Conservation (phyloP, 2,113 vertebrate genomes). For the Cettia cetti region DNA sequence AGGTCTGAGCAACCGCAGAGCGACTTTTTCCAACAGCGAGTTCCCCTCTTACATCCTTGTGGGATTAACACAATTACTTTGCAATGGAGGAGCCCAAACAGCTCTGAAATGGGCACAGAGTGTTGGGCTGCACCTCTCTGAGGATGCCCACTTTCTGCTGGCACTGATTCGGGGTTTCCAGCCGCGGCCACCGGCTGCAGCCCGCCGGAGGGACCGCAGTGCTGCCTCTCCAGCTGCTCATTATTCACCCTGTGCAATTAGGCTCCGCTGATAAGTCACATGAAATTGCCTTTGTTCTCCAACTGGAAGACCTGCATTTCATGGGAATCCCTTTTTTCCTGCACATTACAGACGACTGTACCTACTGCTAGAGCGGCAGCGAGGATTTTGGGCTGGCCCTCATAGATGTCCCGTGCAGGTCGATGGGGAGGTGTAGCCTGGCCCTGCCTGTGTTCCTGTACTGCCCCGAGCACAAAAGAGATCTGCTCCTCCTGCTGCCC, state of each 20-base stretch:
- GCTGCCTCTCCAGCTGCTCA: slow-evolving; percentile 32
- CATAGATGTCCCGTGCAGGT: fast-evolving
- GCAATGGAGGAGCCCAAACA: neutral
- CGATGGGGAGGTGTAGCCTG: neutral
- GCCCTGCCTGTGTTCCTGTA: neutral
- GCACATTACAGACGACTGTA: neutral
- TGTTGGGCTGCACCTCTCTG: neutral
- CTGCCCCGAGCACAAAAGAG: neutral
- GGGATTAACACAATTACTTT: neutral
- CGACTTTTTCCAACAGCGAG: neutral
- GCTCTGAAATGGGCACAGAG: neutral
- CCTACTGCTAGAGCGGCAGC: neutral
- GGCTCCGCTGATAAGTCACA: slow-evolving; percentile 16
- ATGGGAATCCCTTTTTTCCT: neutral
- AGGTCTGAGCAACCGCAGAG: neutral
- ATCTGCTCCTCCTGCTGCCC: neutral
- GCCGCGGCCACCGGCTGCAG: neutral
- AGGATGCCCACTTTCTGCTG: neutral
- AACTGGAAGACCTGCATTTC: slow-evolving; percentile 7
- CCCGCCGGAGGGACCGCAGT: neutral
- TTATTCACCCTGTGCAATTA: slow-evolving; percentile 59
- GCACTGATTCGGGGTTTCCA: neutral
- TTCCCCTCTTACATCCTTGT: neutral
- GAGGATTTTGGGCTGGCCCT: neutral
- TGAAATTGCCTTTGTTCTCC: slow-evolving; percentile 59